A percentile compares a stretch with the other conserved stretches of the same genome.
Evolutionary conservation across 2,113 vertebrate genomes (phyloP).

Genomic region (Datnioides undecimradiatus): DNA sequence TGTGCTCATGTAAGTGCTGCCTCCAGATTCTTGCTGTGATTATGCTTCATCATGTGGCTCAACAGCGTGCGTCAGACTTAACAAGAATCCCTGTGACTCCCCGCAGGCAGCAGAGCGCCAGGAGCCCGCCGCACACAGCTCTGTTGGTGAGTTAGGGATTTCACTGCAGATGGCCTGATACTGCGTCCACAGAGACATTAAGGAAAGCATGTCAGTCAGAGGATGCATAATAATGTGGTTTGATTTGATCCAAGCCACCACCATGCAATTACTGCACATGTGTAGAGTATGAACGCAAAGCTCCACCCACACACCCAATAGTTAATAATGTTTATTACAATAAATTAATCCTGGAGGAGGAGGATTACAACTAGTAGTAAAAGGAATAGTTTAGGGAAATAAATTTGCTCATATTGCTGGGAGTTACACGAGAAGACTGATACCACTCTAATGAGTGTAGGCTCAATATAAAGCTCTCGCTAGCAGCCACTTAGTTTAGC

Average conservation of each 20-base stretch:
- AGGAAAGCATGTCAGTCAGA: not conserved
- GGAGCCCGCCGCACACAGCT: not conserved
- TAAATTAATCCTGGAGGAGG: not conserved
- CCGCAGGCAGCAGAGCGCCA: slow-evolving; percentile 50
- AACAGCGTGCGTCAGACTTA: slow-evolving; percentile 24
- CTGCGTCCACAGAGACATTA: not conserved
- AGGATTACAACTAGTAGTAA: not conserved
- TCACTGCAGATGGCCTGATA: not conserved
- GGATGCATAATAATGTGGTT: not conserved
- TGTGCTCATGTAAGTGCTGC: slow-evolving; percentile 54
- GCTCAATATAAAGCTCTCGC: not conserved
- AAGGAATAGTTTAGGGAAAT: not conserved
- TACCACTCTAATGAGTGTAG: not conserved
- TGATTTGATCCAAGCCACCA: not conserved
- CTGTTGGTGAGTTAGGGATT: slow-evolving; percentile 59
- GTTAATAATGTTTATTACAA: not conserved
- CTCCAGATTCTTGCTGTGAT: slow-evolving; percentile 16
- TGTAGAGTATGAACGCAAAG: slow-evolving; percentile 2
- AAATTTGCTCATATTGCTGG: too few species aligned
- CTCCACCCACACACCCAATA: not conserved
- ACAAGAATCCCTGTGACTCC: slow-evolving; percentile 16
- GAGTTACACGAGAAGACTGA: not conserved
- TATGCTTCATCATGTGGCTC: slow-evolving; percentile 7
- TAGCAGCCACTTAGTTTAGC: not conserved
- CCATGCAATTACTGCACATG: too few species aligned